Evolutionary conservation across 1,140 invertebrate species (phyloP), one percentile per base, ranked within the genome.

Genomic region (Pristionchus pacificus): DNA sequence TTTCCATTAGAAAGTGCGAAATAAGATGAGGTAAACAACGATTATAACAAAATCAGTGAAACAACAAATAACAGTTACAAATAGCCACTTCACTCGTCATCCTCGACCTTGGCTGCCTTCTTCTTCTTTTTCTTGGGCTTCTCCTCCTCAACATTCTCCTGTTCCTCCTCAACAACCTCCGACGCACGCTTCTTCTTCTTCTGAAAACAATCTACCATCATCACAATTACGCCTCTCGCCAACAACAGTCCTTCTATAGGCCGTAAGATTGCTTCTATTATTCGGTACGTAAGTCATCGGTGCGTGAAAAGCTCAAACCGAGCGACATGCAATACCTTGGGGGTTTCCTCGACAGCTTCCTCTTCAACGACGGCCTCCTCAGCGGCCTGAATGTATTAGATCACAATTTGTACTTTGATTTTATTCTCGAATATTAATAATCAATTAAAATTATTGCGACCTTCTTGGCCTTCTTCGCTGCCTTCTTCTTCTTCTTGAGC

Each of bases 401-500:
- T 19, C 6, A 49, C 19, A 49, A 49, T 10, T 10, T 49, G 19
- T 49, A 49, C 38, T 6, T 49, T 6, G 19, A n/a, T n/a, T n/a
- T n/a, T n/a, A n/a, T 10, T 10, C 38, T 19, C 6, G 6, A 49
- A 6, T 49, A 49, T 49, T 19, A 49, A 49, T 19, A 49, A 10
- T 49, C 38, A 49, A 19, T 6, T 49, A 49, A 49, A 49, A 49
- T 10, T 49, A 49, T 10, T 6, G 19, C 19, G 25, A 32, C 72
- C 31, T 74, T 76, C 3, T 64, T 65, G 30, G 38, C 75, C 60
- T 73, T 80, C 62, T 81, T 81, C 10, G 78, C 78, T 24, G 74
- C 76, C 71, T 81, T 81, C 63, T 78, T 80, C 38, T 70, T 57
- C 55, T 79, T 80, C 62, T 81, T 81, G 2, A 80, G 58, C 29